phyloP scores from a whole-genome alignment of 2,113 vertebrate genomes.

The Lasiurus borealis region DNA sequence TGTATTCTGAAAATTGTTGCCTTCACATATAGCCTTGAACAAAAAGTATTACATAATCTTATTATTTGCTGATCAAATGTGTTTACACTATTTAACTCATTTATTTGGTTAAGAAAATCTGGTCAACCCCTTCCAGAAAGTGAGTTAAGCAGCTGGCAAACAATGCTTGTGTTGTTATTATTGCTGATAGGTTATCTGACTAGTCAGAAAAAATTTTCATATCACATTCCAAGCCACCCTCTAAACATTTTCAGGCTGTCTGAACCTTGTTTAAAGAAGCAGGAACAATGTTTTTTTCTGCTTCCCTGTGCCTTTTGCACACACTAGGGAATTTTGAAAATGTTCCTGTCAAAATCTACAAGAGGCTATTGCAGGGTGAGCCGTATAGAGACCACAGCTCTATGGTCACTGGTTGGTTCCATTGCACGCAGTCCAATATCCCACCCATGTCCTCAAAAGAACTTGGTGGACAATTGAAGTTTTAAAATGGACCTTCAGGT shows the following conservation, averaged over 20 bases:
- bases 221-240: neutral
- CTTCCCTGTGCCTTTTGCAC: neutral
- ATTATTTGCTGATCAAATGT: constrained; percentile 58
- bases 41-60: constrained; percentile 46
- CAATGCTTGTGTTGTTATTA: neutral
- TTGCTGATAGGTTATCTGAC: neutral
- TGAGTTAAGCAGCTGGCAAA: neutral
- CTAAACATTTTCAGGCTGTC: neutral
- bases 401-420: neutral
- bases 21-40: constrained; percentile 48
- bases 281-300: neutral
- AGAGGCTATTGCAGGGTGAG: neutral
- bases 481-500: neutral
- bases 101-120: constrained; percentile 68
- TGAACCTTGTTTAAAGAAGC: neutral
- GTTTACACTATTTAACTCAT: constrained; percentile 62
- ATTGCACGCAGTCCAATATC: no score
- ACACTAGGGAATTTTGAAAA: constrained; percentile 17
- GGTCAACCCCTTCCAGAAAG: constrained; percentile 28
- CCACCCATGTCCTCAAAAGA: neutral
- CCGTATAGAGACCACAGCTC: neutral
- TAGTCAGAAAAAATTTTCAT: neutral
- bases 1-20: neutral
- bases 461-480: neutral
- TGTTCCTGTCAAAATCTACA: neutral